Evolutionary conservation across 2,888 invertebrate genomes (phyloP), one percentile per base, ranked within the genome.

Genomic region (Drosophila buzzatii): DNA sequence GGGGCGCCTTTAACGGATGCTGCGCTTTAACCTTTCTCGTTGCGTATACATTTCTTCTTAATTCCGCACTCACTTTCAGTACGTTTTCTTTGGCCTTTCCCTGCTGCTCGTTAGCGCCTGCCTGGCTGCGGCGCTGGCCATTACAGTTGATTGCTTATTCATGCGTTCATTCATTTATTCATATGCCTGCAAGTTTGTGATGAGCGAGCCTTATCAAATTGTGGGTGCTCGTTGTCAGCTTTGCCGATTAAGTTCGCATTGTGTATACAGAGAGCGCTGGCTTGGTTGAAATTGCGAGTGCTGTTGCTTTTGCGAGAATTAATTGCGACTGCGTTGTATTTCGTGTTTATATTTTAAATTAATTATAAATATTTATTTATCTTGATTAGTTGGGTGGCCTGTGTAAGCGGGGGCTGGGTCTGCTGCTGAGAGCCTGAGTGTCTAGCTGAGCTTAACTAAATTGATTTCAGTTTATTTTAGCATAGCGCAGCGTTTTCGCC

Each of bases 351-450:
- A 89, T 83, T 87, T 87, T 86, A 89, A 87, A 87, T 87, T 87
- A 87, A 87, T 87, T 90, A 90, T 87, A 90, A 87, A 87, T 87
- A 87, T 87, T 87, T 87, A 90, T 90, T 89, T 86, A 89, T 87
- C 76, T 72, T 85, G 90, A 90, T 87, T 90, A 87, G 86, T 73
- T 85, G 73, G 58, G 71, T 56, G 70, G 60, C n/a, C 35, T 49
- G 23, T 41, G 60, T 39, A 35, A 31, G 10, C 27, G 44, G 6
- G 16, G 23, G 14, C 7, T 18, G 33, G 51, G 53, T n/a, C 14
- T 8, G 10, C 2, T 10, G 35, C 42, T 45, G 45, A 45, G 44
- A 7, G 44, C 14, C 45, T 27, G 49, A 57, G 66, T 55, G 56
- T 27, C 62, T 66, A 69, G 44, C 60, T 59, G 70, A 72, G 82